phyloP scores from a whole-genome alignment of 1,140 invertebrate genomes.

The Micrasema longulum region DNA sequence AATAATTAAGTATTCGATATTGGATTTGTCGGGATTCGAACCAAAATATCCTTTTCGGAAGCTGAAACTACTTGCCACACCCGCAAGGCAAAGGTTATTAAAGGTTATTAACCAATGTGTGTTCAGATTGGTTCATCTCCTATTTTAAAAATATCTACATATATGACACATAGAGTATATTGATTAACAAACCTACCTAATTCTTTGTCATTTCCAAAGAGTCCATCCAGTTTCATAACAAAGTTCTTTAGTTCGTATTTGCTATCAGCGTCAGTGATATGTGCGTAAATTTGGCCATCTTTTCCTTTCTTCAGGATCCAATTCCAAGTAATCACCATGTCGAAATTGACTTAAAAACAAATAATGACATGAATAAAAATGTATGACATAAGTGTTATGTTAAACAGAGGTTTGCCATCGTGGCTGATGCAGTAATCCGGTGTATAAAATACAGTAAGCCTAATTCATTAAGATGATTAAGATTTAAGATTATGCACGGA shows the following conservation, averaged over 20 bases:
- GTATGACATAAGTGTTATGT: not conserved
- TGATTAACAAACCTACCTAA: too few species aligned
- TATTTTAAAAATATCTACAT: too few species aligned
- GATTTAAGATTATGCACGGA: too few species aligned
- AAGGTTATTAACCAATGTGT: too few species aligned
- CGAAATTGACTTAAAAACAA: constrained; percentile 56
- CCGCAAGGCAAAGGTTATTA: too few species aligned
- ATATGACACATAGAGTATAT: too few species aligned
- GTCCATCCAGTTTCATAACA: constrained; percentile 40
- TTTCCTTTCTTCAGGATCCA: constrained; percentile 66
- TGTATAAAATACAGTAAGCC: not conserved
- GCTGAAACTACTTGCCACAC: too few species aligned
- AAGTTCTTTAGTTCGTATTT: constrained; percentile 34
- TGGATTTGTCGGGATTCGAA: too few species aligned
- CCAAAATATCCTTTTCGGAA: too few species aligned
- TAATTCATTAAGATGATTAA: not conserved
- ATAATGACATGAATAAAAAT: not conserved
- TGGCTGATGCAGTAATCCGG: not conserved
- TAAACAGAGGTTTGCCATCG: not conserved
- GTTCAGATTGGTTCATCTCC: too few species aligned
- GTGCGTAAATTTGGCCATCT: constrained; percentile 67
- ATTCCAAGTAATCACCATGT: constrained; percentile 68
- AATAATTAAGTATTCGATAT: too few species aligned
- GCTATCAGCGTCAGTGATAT: constrained; percentile 66
- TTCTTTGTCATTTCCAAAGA: constrained; percentile 45